Percentiles rank a stretch among this genome's conserved stretches.
Evolutionary conservation across 2,113 vertebrate species (phyloP).

Genomic region (Chelonoidis abingdonii): DNA sequence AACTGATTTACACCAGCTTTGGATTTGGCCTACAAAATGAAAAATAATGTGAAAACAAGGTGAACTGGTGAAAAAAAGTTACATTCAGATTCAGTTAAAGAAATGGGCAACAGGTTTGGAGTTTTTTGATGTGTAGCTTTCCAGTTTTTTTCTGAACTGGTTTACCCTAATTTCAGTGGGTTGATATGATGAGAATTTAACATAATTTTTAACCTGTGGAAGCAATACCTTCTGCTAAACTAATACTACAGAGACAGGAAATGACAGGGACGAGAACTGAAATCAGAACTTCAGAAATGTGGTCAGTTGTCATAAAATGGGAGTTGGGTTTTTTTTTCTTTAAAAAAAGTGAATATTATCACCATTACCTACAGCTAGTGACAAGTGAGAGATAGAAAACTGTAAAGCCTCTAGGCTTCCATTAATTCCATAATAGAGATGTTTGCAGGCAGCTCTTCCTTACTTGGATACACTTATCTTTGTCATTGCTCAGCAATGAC

Average conservation of each 20-base stretch:
- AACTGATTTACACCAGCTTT: background rate
- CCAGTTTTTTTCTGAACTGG: background rate
- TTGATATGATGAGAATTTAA: background rate
- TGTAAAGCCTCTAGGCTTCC: background rate
- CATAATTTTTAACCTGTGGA: background rate
- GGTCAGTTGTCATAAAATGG: background rate
- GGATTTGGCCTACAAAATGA: background rate
- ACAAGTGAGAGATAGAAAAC: background rate
- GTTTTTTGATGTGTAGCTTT: background rate
- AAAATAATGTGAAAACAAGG: background rate
- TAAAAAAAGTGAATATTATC: background rate
- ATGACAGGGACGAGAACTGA: background rate
- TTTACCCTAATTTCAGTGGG: background rate
- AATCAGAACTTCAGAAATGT: background rate
- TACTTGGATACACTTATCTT: background rate
- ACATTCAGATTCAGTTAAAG: background rate
- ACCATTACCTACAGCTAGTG: background rate
- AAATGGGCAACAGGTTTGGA: accelerated
- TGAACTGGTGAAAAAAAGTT: background rate
- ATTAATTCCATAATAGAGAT: background rate
- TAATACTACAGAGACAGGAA: background rate
- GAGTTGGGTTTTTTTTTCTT: accelerated
- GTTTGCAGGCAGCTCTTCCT: background rate
- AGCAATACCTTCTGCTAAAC: background rate
- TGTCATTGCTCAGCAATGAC: background rate